Conservation (phyloP, 1,140 invertebrate genomes). For the Euschistus heros region DNA sequence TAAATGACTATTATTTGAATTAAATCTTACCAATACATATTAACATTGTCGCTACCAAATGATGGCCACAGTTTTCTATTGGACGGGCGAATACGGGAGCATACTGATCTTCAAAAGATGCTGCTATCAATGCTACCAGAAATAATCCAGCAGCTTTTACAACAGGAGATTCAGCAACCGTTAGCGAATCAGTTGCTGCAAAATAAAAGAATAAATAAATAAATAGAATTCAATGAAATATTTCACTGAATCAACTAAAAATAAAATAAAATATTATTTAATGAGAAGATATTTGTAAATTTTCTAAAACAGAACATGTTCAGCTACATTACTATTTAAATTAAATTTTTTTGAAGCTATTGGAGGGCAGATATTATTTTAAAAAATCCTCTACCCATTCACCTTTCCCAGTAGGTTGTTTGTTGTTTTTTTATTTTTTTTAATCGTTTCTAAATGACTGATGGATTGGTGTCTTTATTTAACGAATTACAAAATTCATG, state of each 20-base stretch:
- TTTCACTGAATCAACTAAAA: background rate
- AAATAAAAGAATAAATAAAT: background rate
- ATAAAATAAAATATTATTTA: slow-evolving; percentile 17
- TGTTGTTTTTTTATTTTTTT: no score
- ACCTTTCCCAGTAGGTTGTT: no score
- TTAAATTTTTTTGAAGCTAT: background rate
- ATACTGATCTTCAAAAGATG: slow-evolving; percentile 36
- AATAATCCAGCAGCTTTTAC: slow-evolving; percentile 46
- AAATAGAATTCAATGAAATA: background rate
- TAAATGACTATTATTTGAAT: background rate
- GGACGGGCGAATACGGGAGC: slow-evolving; percentile 38
- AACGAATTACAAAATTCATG: no score
- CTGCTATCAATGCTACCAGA: slow-evolving; percentile 44
- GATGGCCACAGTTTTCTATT: slow-evolving; percentile 42
- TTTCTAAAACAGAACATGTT: background rate
- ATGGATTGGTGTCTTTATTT: no score
- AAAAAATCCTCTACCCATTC: background rate
- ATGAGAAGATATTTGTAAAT: background rate
- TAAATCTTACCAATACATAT: slow-evolving; percentile 37
- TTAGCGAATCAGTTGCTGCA: slow-evolving; percentile 43
- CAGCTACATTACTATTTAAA: background rate
- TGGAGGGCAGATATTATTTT: background rate
- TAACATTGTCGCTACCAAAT: slow-evolving; percentile 41
- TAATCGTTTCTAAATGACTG: no score
- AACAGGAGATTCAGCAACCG: slow-evolving; percentile 47